phyloP scores from a whole-genome alignment of 2,888 invertebrate genomes.

The Drosophila merina region DNA sequence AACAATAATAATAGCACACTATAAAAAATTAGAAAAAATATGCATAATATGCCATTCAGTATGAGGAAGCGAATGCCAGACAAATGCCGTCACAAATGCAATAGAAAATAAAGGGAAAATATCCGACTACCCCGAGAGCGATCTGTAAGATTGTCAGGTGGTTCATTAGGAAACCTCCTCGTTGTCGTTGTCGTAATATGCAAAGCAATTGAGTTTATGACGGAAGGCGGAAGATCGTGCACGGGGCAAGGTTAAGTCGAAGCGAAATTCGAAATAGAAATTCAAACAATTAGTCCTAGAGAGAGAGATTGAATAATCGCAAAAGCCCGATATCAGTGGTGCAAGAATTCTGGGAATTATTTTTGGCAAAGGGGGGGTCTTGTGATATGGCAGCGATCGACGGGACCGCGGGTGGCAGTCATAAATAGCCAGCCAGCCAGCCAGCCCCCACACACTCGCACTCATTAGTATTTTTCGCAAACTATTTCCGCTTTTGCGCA shows the following conservation, averaged over 20 bases:
- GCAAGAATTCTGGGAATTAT: constrained; percentile 44
- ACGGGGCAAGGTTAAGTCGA: constrained; percentile 2
- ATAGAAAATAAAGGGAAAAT: background rate
- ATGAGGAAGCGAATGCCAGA: constrained; percentile 65
- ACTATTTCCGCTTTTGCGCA: constrained; percentile 76
- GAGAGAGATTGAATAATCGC: constrained; percentile 19
- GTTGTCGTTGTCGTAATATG: constrained; percentile 4
- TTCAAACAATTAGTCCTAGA: constrained; percentile 7
- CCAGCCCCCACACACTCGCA: background rate
- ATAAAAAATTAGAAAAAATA: constrained; percentile 42
- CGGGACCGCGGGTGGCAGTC: constrained; percentile 1
- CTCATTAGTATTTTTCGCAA: constrained; percentile 45
- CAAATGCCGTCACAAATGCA: constrained; percentile 39
- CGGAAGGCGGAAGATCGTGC: constrained; percentile 20
- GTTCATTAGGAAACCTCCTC: constrained; percentile 16
- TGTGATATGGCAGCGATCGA: background rate
- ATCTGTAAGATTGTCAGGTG: constrained; percentile 39
- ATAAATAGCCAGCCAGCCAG: constrained; percentile 20
- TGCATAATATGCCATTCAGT: constrained; percentile 48
- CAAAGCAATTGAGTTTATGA: constrained; percentile 35
- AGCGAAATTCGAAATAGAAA: no score
- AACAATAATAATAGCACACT: constrained; percentile 60
- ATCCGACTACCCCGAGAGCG: background rate
- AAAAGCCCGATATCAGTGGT: background rate
- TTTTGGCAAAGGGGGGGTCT: constrained; percentile 29